Evolutionary conservation across 2,888 invertebrate genomes (phyloP).

Genomic region (Melieria crassipennis): DNA sequence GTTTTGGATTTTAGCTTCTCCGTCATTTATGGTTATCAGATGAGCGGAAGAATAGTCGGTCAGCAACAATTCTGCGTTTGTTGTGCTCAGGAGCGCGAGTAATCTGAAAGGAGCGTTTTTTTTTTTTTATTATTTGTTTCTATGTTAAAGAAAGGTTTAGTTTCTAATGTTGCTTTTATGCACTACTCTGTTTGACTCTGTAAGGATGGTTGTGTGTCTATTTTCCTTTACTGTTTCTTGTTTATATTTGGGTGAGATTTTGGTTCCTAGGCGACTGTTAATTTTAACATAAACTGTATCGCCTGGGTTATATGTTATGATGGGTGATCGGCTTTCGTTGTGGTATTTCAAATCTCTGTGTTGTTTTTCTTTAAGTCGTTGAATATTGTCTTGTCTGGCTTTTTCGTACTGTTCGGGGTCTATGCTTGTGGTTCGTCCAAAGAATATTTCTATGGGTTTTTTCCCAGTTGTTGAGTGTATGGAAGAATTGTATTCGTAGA

Average conservation of each 20-base stretch:
- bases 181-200: too few relatives aligned
- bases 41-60: too few relatives aligned
- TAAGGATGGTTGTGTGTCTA: neutral
- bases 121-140: too few relatives aligned
- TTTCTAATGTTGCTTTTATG: too few relatives aligned
- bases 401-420: constrained; percentile 30
- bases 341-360: constrained; percentile 25
- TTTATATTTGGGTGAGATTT: constrained; percentile 36
- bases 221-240: constrained; percentile 37
- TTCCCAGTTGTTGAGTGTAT: constrained; percentile 38
- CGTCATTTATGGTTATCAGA: too few relatives aligned
- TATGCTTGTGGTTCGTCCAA: constrained; percentile 30
- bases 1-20: too few relatives aligned
- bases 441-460: constrained; percentile 40
- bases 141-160: too few relatives aligned
- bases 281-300: constrained; percentile 37
- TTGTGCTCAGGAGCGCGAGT: too few relatives aligned
- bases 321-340: constrained; percentile 33
- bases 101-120: too few relatives aligned
- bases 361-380: constrained; percentile 34
- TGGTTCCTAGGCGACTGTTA: constrained; percentile 40
- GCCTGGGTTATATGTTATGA: constrained; percentile 36
- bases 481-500: constrained; percentile 38
- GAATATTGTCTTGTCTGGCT: constrained; percentile 13
- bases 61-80: too few relatives aligned